Conservation (phyloP, 2,888 invertebrate species). For the Torymus aiolomorphi region DNA sequence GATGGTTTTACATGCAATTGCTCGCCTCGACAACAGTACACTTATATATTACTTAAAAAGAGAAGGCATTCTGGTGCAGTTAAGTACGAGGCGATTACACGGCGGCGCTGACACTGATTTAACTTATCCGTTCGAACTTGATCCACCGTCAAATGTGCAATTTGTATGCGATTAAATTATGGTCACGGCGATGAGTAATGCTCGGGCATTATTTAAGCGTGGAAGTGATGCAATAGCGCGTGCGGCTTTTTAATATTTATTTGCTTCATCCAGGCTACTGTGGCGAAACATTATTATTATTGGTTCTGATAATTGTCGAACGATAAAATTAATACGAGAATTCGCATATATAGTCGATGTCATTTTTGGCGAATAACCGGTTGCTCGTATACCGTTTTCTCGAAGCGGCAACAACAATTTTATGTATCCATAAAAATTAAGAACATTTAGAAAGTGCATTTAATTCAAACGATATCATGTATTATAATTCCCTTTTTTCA, state of each 20-base stretch:
- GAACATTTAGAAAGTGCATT: too few species aligned
- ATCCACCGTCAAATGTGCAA: constrained; percentile 26
- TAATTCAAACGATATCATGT: too few species aligned
- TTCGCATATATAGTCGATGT: not conserved
- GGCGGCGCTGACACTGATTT: constrained; percentile 5
- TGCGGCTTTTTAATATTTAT: too few species aligned
- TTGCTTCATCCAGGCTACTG: too few species aligned
- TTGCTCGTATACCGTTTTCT: not conserved
- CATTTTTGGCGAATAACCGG: constrained; percentile 1
- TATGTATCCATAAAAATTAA: too few species aligned
- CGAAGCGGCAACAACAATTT: too few species aligned
- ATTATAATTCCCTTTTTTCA: too few species aligned
- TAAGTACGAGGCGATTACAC: constrained; percentile 7
- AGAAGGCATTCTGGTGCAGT: too few species aligned
- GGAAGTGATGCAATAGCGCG: constrained; percentile 16
- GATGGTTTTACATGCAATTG: not conserved
- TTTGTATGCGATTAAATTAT: constrained; percentile 46
- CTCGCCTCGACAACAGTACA: not conserved
- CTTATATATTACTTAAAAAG: not conserved
- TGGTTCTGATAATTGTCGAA: too few species aligned
- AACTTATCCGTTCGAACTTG: constrained; percentile 19
- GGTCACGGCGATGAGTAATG: constrained; percentile 6
- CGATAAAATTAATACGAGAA: not conserved
- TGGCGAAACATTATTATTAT: too few species aligned
- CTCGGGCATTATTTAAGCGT: constrained; percentile 16